Percentiles rank a stretch among this genome's conserved stretches.
phyloP scores from a whole-genome alignment of 2,113 vertebrate genomes.

The Motacilla alba region DNA sequence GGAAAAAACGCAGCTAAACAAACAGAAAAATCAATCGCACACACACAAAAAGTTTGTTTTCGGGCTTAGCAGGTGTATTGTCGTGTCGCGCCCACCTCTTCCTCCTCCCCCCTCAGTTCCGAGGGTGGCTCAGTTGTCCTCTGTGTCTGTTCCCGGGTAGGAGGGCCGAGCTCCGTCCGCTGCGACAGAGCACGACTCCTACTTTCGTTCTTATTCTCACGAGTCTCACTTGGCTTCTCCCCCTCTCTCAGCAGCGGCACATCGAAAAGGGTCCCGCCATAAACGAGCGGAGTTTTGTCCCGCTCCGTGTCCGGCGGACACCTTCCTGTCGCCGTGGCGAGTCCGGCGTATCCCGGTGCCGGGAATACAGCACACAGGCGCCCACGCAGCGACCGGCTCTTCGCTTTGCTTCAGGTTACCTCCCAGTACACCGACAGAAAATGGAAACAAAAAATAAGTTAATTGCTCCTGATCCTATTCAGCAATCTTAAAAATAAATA shows the following conservation, averaged over 20 bases:
- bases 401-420: neutral
- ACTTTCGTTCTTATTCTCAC: neutral
- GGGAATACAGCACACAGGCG: neutral
- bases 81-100: neutral
- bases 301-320: neutral
- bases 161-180: neutral
- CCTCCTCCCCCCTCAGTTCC: neutral
- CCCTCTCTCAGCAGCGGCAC: neutral
- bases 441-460: constrained; percentile 25
- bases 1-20: neutral
- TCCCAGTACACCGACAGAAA: neutral
- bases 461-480: constrained; percentile 28
- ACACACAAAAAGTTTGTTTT: neutral
- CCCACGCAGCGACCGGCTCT: neutral
- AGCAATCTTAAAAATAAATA: constrained; percentile 35
- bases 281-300: neutral
- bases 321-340: neutral
- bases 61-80: neutral
- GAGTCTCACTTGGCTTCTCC: neutral
- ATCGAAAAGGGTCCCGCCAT: neutral
- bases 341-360: neutral
- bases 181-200: neutral
- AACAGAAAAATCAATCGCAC: neutral
- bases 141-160: neutral
- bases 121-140: neutral